Conservation (phyloP, 2,113 vertebrate species). For the Trinectes maculatus region DNA sequence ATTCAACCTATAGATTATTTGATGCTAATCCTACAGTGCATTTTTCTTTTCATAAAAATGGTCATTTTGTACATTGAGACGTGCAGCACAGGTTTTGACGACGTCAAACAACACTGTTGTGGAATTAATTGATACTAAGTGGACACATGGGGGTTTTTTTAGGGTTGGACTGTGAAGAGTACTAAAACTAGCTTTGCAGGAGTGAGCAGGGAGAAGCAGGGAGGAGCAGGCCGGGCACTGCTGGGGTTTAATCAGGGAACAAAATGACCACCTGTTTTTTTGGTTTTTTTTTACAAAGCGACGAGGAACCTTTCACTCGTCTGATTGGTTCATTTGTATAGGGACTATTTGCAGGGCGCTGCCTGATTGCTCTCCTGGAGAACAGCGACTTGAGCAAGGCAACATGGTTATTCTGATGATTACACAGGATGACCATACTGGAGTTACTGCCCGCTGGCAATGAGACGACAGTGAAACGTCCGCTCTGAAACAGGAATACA, state of each 20-base stretch:
- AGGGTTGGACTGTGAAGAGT: conserved; percentile 39
- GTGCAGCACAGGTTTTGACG: conserved; percentile 40
- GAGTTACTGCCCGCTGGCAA: conserved; percentile 48
- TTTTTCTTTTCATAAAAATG: conserved; percentile 32
- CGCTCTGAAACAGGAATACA: conserved; percentile 46
- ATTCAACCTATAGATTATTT: conserved; percentile 12
- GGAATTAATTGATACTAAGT: conserved; percentile 49
- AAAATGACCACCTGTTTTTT: conserved; percentile 70
- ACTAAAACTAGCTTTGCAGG: conserved; percentile 43
- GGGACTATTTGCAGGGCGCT: conserved; percentile 50
- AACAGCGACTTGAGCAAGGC: conserved; percentile 48
- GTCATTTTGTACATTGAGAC: conserved; percentile 37
- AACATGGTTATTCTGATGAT: conserved; percentile 55
- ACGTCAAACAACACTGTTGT: conserved; percentile 39
- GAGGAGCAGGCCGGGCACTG: conserved; percentile 42
- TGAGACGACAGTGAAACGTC: conserved; percentile 48
- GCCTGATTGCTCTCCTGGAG: conserved; percentile 63
- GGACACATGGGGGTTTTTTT: conserved; percentile 58
- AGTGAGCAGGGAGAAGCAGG: conserved; percentile 33
- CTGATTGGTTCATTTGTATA: conserved; percentile 62
- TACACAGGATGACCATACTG: conserved; percentile 43
- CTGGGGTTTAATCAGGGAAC: conserved; percentile 68
- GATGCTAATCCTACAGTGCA: conserved; percentile 43
- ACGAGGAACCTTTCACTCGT: conserved; percentile 56
- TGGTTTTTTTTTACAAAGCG: conserved; percentile 29